Percentiles rank a stretch among this genome's conserved stretches.
Evolutionary conservation across 2,113 vertebrate genomes (phyloP).

Genomic region (Sprattus sprattus): DNA sequence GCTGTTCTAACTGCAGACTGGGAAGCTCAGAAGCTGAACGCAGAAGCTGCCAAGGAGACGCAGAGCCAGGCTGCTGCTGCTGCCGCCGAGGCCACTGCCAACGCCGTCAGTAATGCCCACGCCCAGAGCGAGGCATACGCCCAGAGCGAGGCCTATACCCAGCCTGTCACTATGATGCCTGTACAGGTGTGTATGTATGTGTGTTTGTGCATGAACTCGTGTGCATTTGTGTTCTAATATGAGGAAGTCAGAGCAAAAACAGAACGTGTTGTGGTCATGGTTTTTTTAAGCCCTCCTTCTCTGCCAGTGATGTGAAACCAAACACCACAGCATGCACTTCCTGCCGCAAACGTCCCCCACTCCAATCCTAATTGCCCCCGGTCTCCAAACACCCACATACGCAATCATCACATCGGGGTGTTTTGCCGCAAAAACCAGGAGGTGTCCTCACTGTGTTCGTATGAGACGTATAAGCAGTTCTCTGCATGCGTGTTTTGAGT

Average conservation of each 20-base stretch:
- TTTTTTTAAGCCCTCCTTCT: neutral
- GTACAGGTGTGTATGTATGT: constrained; percentile 79
- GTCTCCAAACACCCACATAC: neutral
- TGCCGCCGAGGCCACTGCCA: constrained; percentile 77
- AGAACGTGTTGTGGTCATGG: neutral
- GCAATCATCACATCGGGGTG: neutral
- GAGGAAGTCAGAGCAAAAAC: neutral
- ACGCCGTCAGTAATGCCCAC: constrained; percentile 75
- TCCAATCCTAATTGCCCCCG: neutral
- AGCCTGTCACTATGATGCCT: constrained; percentile 89
- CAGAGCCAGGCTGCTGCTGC: constrained; percentile 63
- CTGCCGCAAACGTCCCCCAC: neutral
- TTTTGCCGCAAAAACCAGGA: neutral
- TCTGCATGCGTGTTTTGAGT: neutral
- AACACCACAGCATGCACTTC: neutral
- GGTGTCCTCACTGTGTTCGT: neutral
- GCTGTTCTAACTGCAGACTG: constrained; percentile 78
- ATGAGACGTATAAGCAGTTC: neutral
- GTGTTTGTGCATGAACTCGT: neutral
- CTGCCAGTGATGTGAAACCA: neutral
- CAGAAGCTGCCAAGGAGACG: constrained; percentile 78
- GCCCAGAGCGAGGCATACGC: constrained; percentile 62
- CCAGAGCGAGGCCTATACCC: constrained; percentile 54
- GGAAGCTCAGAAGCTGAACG: constrained; percentile 82
- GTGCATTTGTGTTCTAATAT: neutral